These are phyloP conservation scores for Sitophilus oryzae DNA, from an alignment of 1,140 invertebrate species.

Conservation along the genomic window DNA sequence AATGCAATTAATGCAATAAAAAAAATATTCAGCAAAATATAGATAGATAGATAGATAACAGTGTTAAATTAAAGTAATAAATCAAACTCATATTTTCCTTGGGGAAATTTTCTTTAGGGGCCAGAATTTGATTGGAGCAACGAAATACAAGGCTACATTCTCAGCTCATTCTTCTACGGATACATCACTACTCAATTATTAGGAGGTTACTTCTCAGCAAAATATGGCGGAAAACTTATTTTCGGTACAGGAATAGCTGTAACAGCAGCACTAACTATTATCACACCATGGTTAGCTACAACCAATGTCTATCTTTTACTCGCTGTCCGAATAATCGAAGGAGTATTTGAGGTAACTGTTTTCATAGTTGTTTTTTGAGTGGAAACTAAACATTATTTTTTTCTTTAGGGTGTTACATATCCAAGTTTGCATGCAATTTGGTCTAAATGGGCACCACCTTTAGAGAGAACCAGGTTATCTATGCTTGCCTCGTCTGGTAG, in stretches of 20 bases:
- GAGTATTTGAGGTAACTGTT: constrained; percentile 83
- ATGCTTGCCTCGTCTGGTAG: constrained; percentile 76
- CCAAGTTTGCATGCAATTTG: constrained; percentile 84
- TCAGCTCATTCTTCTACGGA: constrained; percentile 85
- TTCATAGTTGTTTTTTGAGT: too few relatives aligned
- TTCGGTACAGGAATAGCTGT: constrained; percentile 75
- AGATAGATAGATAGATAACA: too few relatives aligned
- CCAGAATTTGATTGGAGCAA: constrained; percentile 76
- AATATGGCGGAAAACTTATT: constrained; percentile 56
- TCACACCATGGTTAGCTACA: constrained; percentile 73
- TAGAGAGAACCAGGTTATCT: constrained; percentile 71
- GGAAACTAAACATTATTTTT: too few relatives aligned
- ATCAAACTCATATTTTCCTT: not conserved
- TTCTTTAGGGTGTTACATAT: constrained; percentile 78
- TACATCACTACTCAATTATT: constrained; percentile 68
- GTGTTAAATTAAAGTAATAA: too few relatives aligned
- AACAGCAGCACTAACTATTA: constrained; percentile 73
- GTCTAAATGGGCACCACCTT: constrained; percentile 81
- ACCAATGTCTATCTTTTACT: constrained; percentile 66
- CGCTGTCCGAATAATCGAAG: constrained; percentile 72
- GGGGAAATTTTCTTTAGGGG: constrained; percentile 12
- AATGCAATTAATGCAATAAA: too few relatives aligned
- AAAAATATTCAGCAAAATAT: too few relatives aligned
- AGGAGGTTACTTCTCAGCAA: constrained; percentile 50
- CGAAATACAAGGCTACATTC: constrained; percentile 68